phyloP scores from a whole-genome alignment of 2,888 invertebrate genomes.

The Cetonia aurata region DNA sequence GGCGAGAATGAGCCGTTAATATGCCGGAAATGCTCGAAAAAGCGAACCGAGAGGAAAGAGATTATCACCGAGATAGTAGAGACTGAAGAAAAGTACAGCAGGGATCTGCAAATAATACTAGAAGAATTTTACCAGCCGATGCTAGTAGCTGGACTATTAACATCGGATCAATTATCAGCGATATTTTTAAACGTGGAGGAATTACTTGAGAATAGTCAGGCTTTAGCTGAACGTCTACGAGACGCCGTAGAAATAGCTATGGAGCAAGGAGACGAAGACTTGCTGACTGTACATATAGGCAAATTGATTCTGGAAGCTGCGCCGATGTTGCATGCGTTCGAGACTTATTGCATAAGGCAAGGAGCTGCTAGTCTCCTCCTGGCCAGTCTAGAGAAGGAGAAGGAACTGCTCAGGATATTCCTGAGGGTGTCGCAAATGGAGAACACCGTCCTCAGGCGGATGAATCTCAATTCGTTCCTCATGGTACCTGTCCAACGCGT shows the following conservation, averaged over 20 bases:
- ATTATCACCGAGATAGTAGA: constrained; percentile 96
- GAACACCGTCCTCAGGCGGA: constrained; percentile 89
- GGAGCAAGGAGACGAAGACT: constrained; percentile 86
- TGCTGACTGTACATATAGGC: constrained; percentile 90
- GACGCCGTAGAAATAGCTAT: constrained; percentile 88
- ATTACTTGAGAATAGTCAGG: constrained; percentile 87
- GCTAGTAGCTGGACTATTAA: constrained; percentile 90
- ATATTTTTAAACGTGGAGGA: constrained; percentile 96
- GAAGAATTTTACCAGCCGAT: constrained; percentile 95
- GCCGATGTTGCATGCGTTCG: constrained; percentile 94
- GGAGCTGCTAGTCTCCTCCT: constrained; percentile 88
- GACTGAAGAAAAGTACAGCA: constrained; percentile 95
- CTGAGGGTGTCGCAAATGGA: constrained; percentile 97
- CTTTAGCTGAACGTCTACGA: constrained; percentile 86
- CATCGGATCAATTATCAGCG: constrained; percentile 90
- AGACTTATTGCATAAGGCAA: constrained; percentile 95
- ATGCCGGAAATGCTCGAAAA: constrained; percentile 90
- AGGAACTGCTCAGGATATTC: constrained; percentile 93
- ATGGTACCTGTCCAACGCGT: constrained; percentile 98
- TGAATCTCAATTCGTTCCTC: constrained; percentile 97
- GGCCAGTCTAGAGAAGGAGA: constrained; percentile 93
- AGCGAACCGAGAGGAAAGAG: constrained; percentile 91
- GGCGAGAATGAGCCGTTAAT: constrained; percentile 83
- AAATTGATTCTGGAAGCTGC: constrained; percentile 91
- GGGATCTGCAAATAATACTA: constrained; percentile 91